phyloP scores from a whole-genome alignment of 2,113 vertebrate genomes.

The Patagioenas fasciata region DNA sequence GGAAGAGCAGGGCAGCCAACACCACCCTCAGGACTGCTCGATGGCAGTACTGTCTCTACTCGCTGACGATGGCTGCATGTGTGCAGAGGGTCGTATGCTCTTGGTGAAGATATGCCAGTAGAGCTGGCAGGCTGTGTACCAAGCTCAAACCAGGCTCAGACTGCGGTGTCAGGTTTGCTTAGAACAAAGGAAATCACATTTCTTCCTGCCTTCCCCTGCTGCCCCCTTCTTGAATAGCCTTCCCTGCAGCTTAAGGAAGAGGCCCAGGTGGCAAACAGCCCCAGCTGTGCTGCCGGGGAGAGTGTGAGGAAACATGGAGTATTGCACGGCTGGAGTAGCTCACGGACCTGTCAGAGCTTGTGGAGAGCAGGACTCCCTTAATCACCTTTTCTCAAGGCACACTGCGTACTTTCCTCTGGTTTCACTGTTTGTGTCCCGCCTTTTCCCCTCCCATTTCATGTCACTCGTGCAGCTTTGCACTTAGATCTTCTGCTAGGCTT shows the following conservation, averaged over 20 bases:
- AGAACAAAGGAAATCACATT: neutral
- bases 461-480: neutral
- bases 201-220: neutral
- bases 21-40: conserved; percentile 55
- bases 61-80: fast-evolving
- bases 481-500: neutral
- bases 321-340: neutral
- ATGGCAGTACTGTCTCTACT: conserved; percentile 48
- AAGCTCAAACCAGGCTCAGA: neutral
- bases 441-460: neutral
- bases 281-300: neutral
- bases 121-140: neutral
- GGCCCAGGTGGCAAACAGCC: neutral
- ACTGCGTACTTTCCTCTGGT: neutral
- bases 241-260: neutral
- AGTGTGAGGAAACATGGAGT: fast-evolving
- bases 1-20: conserved; percentile 45
- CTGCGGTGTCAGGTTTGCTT: neutral
- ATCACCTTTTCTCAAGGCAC: neutral
- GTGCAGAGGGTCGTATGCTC: fast-evolving
- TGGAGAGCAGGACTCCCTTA: neutral
- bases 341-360: neutral
- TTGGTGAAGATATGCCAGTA: neutral
- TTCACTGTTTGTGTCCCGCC: neutral
- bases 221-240: neutral